Base-by-base conservation (phyloP, 2,797 vertebrate species). In the Acomys russatus region DNA sequence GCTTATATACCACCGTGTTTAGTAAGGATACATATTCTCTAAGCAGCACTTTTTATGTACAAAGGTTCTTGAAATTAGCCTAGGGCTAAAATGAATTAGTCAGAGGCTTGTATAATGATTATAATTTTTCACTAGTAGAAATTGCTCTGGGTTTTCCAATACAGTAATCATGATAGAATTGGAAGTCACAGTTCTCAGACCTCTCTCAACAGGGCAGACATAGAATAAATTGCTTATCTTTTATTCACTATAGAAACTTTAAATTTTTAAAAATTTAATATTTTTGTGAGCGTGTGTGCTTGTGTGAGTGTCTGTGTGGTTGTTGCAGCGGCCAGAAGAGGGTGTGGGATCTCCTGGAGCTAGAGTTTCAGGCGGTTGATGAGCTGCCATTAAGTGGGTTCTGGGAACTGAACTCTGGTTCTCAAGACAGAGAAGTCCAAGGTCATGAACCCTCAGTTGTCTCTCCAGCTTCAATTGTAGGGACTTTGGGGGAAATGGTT, bases 91-190 rank as follows among this genome's bases (percentile, higher is more conserved):
- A 86, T 88, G 23, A 44, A 83, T 70, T 77, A 96, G 22, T 90
- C 56, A 96, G 88, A 93, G 97, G 88, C 66, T 90, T 90, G 22
- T 38, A 59, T 74, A 95, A 79, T 83, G 3, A 94, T 35, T 14
- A 38, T 51, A 68, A 87, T 88, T 92, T 92, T 95, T 96, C 66
- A 88, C 86, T 90, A 96, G 63, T 44, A 92, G 80, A 91, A 95
- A 91, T 89, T n/a, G 73, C 51, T 77, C 64, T 89, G 63, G 35
- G 64, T 94, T 73, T 44, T 44, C 44, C 44, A 74, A 74, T 59
- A 94, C 28, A 17, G 85, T 91, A 85, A 86, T 91, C 30, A 59
- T 73, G 25, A 61, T 38, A 63, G 30, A 49, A 68, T 14, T 59
- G 59, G 44, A 78, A 64, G 56, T 83, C 11, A 54, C 18, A 92